Evolutionary conservation across 2,888 invertebrate species (phyloP), one percentile per base, ranked within the genome.

Genomic region (Yponomeuta cagnagella): DNA sequence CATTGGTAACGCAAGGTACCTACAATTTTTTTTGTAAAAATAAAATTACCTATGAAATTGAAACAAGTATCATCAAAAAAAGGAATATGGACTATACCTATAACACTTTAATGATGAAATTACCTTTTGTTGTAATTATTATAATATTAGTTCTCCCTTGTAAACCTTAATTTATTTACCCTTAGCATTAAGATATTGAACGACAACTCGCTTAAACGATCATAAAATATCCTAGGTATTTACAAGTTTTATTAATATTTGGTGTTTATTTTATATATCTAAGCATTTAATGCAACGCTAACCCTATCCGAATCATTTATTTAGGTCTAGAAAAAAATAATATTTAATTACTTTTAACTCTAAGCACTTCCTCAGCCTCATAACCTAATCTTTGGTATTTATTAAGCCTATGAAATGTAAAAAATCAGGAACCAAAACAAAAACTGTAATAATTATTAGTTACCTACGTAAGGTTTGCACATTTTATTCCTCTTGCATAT

Each of bases 221-320:
- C 10, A 15, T 52, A 52, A 52, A 52, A 15, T 15, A 52, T 52
- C 43, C 8, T 43, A 43, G 43, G 8, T 68, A 48, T 58, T 48
- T 68, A 68, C 31, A 68, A 31, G 79, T 78, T 87, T 88, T 83
- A 83, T 82, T 81, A 89, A 81, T 90, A 89, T 81, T 90, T 90
- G 90, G 90, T 90, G 90, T 90, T 88, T 82, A 85, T 79, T 81
- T 89, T 85, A 68, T 68, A 52, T 52, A 30, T 9, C 68, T 68
- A 68, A 23, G 68, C 52, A 68, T 68, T 52, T 30, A n/a, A 52
- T 68, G 68, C 68, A 31, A 68, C 23, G 52, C 48, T 31, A 58
- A 68, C 68, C 48, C 48, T 68, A 48, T 68, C 23, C 31, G 15
- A 52, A 30, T 31, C n/a, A 12, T 65, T 30, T 65, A 30, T 65